Base-by-base conservation (phyloP, 1,140 invertebrate species). In the Drosophila oshimai region DNA sequence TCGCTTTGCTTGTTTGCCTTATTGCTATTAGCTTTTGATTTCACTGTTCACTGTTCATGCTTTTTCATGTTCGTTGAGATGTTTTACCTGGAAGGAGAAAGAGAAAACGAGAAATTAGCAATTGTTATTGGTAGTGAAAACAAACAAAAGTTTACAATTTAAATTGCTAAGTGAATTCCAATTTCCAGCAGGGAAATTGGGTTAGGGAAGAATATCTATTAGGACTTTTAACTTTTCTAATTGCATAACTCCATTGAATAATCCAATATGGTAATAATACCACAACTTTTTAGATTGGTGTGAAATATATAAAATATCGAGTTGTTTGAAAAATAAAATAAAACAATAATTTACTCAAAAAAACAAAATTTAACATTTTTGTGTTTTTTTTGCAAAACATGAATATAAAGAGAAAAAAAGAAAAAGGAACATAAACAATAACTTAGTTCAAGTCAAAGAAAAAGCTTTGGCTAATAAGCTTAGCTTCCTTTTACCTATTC, bases 31-130 rank as follows among this genome's bases (percentile, higher is more conserved):
- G 6, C 6, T 3, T 41, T 15, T 15, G 6, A 12, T 24, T 49
- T 28, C 5, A 12, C 24, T 37, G 5, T 10, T 9, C 3, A 20
- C 15, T 9, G 0, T 28, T 36, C 24, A 1, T 18, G 0, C 15
- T 15, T 34, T 24, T 41, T 24, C 17, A 17, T 22, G 17, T 26
- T 55, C 13, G 22, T 49, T 33, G 13, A 31, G 54, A 54, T 76
- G 73, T 76, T 67, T 83, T 83, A 84, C 79, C 79, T 83, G 79
- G 3, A 83, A 83, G 49, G 33, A 34, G 4, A 49, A 15, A 31
- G 33, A 33, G 18, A 62, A 4, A 74, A 37, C n/a, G 4, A 49
- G 1, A 74, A 57, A 58, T 71, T 39, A 61, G 58, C 9, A 24
- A 39, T 33, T 29, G 28, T 31, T 12, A 10, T 39, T n/a, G n/a